Percentiles rank a stretch among this genome's conserved stretches.
Evolutionary conservation across 2,888 invertebrate species (phyloP).

Genomic region (Holacanthella duospinosa): DNA sequence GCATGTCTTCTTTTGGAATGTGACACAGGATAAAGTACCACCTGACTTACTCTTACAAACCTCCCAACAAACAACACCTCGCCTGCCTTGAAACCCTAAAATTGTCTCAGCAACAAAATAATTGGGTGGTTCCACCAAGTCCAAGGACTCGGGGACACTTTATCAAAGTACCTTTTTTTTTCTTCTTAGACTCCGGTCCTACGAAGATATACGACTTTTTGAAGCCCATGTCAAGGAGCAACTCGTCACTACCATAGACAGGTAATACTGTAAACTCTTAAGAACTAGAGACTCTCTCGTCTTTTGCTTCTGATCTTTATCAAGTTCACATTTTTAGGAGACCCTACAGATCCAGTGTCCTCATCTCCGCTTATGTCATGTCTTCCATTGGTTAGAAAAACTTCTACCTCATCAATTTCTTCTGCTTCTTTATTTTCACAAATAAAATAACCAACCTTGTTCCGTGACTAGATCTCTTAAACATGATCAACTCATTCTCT

Average conservation of each 20-base stretch:
- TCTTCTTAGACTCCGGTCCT: no score
- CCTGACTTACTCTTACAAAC: no score
- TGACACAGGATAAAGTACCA: no score
- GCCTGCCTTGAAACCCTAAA: no score
- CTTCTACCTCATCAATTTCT: not conserved
- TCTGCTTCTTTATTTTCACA: not conserved
- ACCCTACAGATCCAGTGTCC: constrained; percentile 26
- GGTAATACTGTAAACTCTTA: not conserved
- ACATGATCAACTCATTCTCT: no score
- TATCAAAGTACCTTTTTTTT: no score
- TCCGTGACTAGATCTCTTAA: constrained; percentile 20
- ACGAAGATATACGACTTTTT: not conserved
- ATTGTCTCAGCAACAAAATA: no score
- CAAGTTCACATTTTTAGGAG: constrained; percentile 18
- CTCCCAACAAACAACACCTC: no score
- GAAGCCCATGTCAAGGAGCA: not conserved
- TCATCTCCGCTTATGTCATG: constrained; percentile 2
- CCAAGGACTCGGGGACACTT: no score
- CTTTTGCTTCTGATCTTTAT: constrained; percentile 19
- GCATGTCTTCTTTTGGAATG: not conserved
- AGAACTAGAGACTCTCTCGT: not conserved
- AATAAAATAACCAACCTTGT: not conserved
- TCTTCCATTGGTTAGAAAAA: not conserved
- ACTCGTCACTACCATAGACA: not conserved
- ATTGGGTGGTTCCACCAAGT: no score